Evolutionary conservation across 2,113 vertebrate genomes (phyloP).

Genomic region (Hemibagrus wyckioides): DNA sequence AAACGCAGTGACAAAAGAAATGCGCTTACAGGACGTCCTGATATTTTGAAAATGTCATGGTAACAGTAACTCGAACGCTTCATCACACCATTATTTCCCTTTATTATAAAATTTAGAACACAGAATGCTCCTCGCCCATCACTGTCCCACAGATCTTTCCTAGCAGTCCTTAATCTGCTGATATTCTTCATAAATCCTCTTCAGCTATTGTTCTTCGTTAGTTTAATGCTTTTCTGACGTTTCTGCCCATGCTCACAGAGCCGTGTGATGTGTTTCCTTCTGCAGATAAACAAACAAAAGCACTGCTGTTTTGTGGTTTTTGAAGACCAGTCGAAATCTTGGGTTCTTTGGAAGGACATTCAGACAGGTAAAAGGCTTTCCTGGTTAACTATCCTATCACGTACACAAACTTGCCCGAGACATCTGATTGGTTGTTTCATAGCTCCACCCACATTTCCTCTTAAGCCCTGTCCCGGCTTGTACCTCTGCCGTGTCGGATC

Average conservation of each 20-base stretch:
- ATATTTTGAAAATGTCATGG: not conserved
- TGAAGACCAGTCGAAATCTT: slow-evolving; percentile 97
- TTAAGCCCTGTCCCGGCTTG: not conserved
- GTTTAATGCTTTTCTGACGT: not conserved
- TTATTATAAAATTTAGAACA: not conserved
- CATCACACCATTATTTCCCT: not conserved
- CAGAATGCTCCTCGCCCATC: not conserved
- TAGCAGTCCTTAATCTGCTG: not conserved
- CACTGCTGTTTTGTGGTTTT: slow-evolving; percentile 97
- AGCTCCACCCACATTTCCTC: not conserved
- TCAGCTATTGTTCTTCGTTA: not conserved
- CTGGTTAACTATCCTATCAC: not conserved
- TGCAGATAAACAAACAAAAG: slow-evolving; percentile 93
- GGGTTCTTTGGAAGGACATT: slow-evolving; percentile 99
- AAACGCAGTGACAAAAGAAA: not conserved
- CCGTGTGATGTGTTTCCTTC: slow-evolving; percentile 30
- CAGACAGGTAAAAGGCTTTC: slow-evolving; percentile 84
- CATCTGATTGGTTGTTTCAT: not conserved
- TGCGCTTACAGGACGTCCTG: not conserved
- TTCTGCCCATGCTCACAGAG: not conserved
- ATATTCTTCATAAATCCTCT: not conserved
- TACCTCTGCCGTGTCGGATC: too few relatives aligned
- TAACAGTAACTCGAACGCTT: not conserved
- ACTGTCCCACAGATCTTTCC: not conserved
- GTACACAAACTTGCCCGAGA: too few relatives aligned